A percentile compares a stretch with the other conserved stretches of the same genome.
phyloP scores from a whole-genome alignment of 2,888 invertebrate genomes.

The Pheosia gnoma region DNA sequence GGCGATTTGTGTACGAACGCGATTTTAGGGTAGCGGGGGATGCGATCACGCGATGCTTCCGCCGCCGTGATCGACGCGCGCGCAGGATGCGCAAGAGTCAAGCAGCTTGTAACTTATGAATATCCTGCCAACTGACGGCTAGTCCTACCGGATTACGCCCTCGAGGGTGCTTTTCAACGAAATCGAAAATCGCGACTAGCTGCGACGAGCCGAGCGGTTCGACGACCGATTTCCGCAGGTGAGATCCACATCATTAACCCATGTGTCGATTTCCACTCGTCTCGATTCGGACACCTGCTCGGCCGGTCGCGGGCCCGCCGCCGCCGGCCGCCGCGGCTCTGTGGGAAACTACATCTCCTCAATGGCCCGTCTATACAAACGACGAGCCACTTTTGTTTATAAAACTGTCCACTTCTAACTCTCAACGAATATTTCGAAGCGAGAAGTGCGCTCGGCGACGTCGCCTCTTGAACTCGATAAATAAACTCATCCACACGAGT shows the following conservation, averaged over 20 bases:
- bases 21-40: conserved; percentile 68
- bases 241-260: conserved; percentile 56
- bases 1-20: conserved; percentile 65
- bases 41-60: conserved; percentile 64
- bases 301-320: conserved; percentile 49
- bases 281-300: conserved; percentile 68
- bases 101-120: conserved; percentile 53
- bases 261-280: conserved; percentile 60
- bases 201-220: conserved; percentile 44
- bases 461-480: conserved; percentile 63
- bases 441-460: conserved; percentile 56
- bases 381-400: conserved; percentile 74
- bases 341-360: conserved; percentile 76
- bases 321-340: conserved; percentile 48
- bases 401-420: conserved; percentile 80
- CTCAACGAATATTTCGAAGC: conserved; percentile 60
- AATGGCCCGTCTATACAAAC: conserved; percentile 71
- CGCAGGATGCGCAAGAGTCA: conserved; percentile 57
- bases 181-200: conserved; percentile 60
- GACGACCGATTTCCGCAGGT: conserved; percentile 58
- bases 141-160: conserved; percentile 46
- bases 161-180: conserved; percentile 55
- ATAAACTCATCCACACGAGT: conserved; percentile 54
- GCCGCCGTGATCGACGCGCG: conserved; percentile 55
- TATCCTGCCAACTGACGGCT: conserved; percentile 49